Percentiles rank a stretch among this genome's conserved stretches.
Conservation (phyloP, 2,113 vertebrate genomes). For the Mus spicilegus region DNA sequence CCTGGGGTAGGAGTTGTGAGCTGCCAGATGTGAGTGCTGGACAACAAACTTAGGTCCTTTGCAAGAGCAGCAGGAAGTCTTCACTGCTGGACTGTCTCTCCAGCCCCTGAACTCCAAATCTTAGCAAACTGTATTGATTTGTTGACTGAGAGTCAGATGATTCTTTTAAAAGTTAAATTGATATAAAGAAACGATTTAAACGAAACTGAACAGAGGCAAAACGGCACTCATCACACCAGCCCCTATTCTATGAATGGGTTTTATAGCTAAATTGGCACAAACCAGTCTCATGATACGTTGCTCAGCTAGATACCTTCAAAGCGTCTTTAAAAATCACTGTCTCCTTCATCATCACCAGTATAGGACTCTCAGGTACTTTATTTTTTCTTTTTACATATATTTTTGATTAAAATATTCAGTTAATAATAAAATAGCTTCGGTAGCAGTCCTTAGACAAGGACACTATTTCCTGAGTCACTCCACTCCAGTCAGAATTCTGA, state of each 20-base stretch:
- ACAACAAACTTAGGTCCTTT: background rate
- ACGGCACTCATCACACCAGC: background rate
- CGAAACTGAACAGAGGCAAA: background rate
- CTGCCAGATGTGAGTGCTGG: background rate
- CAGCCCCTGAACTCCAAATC: background rate
- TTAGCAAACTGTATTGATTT: background rate
- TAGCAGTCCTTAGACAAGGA: conserved; percentile 11
- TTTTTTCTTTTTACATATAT: background rate
- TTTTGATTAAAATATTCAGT: background rate
- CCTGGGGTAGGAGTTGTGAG: too few relatives aligned
- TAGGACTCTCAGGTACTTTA: background rate
- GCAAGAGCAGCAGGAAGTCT: background rate
- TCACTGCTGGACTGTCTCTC: background rate
- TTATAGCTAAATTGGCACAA: conserved; percentile 46
- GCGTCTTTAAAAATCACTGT: background rate
- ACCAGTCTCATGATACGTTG: background rate
- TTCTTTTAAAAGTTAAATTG: conserved; percentile 2
- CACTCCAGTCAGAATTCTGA: background rate
- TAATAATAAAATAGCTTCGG: conserved; percentile 29
- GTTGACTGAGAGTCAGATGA: conserved; percentile 29
- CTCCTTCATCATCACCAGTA: background rate
- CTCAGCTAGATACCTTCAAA: background rate
- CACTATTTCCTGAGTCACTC: background rate
- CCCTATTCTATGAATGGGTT: background rate
- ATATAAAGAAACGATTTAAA: conserved; percentile 36